Evolutionary conservation across 1,140 invertebrate species (phyloP).

Genomic region (Papilio helenus): DNA sequence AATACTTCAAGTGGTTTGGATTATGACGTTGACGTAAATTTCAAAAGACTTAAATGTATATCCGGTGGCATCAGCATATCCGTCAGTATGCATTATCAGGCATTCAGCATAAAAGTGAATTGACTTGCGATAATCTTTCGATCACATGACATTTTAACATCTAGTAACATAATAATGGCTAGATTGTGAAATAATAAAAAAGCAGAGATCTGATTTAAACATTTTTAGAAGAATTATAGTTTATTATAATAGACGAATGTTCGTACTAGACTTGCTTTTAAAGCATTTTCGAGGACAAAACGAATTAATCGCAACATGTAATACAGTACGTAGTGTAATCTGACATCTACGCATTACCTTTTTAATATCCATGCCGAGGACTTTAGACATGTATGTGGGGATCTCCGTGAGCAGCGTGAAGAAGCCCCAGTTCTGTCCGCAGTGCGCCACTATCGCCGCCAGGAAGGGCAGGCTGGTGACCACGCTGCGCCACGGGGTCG

Average conservation of each 20-base stretch:
- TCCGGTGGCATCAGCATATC: not conserved
- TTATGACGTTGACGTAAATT: not conserved
- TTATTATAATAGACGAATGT: no score
- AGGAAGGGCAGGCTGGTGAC: conserved; percentile 90
- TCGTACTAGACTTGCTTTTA: no score
- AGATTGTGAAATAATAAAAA: no score
- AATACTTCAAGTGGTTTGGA: not conserved
- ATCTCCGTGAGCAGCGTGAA: conserved; percentile 94
- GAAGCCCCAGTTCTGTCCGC: conserved; percentile 94
- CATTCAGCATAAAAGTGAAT: not conserved
- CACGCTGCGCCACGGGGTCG: conserved; percentile 89
- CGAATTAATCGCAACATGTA: no score
- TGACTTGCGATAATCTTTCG: not conserved
- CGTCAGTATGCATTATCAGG: not conserved
- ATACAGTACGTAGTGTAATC: no score
- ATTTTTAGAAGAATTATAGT: not conserved
- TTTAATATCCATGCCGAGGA: conserved; percentile 91
- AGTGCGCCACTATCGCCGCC: conserved; percentile 90
- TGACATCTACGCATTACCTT: conserved; percentile 42
- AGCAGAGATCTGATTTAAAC: not conserved
- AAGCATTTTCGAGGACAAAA: no score
- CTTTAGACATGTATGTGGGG: conserved; percentile 92
- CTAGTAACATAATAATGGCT: not conserved
- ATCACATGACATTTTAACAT: not conserved
- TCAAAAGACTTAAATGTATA: not conserved